Conservation (phyloP, 2,888 invertebrate genomes). For the Oxystoma pomonae region DNA sequence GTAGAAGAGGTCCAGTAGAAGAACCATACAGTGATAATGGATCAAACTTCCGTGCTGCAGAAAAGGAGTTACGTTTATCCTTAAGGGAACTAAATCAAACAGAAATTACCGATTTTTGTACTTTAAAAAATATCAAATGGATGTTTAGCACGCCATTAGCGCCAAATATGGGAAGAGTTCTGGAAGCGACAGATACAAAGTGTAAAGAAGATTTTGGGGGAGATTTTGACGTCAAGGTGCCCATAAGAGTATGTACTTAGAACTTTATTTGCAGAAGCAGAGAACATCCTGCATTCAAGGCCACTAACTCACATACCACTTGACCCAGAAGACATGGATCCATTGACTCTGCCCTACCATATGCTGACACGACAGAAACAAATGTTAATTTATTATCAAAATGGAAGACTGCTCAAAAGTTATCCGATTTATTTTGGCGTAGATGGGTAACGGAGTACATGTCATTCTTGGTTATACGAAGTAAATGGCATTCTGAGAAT, state of each 20-base stretch:
- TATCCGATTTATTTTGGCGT: too few species aligned
- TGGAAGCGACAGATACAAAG: background rate
- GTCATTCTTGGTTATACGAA: background rate
- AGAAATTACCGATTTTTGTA: background rate
- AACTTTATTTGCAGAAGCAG: constrained; percentile 2
- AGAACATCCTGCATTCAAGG: constrained; percentile 1
- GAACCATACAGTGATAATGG: background rate
- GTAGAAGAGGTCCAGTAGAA: background rate
- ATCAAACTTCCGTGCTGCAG: background rate
- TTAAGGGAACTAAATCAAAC: background rate
- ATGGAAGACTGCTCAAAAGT: too few species aligned
- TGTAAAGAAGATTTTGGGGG: background rate
- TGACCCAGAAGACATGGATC: background rate
- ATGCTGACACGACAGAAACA: background rate
- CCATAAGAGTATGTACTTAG: background rate
- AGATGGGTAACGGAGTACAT: background rate
- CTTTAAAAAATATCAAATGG: constrained; percentile 2
- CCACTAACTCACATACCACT: background rate
- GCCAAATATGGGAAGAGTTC: background rate
- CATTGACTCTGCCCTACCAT: background rate
- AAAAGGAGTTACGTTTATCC: background rate
- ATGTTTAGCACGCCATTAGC: background rate
- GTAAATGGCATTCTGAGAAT: background rate
- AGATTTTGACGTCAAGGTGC: background rate
- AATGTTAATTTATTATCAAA: background rate